A percentile compares a stretch with the other conserved stretches of the same genome.
phyloP scores from a whole-genome alignment of 1,140 invertebrate genomes.

The Watersipora subatra region DNA sequence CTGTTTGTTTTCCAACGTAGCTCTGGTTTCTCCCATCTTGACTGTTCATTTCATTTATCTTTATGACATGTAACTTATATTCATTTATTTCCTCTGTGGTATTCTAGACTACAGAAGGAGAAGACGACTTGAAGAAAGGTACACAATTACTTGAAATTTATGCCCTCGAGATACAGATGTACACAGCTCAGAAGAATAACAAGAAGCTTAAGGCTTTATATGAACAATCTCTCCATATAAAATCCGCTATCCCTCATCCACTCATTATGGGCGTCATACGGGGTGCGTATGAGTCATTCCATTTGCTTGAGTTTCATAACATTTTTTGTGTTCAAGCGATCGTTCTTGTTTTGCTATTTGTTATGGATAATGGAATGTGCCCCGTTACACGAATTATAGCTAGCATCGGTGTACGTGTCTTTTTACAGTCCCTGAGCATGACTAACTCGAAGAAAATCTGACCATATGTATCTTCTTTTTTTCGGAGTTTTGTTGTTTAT shows the following conservation, averaged over 20 bases:
- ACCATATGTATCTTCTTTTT: too few relatives aligned
- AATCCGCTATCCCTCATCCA: slow-evolving; percentile 98
- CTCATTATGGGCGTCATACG: slow-evolving; percentile 98
- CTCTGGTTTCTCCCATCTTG: background rate
- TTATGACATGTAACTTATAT: background rate
- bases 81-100: background rate
- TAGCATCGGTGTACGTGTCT: too few relatives aligned
- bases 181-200: slow-evolving; percentile 98
- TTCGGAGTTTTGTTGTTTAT: too few relatives aligned
- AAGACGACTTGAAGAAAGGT: slow-evolving; percentile 96
- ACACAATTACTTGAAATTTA: slow-evolving; percentile 97
- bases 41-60: background rate
- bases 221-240: slow-evolving; percentile 95
- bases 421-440: too few relatives aligned
- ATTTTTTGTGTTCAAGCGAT: too few relatives aligned
- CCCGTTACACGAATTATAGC: too few relatives aligned
- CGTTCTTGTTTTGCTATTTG: too few relatives aligned
- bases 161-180: slow-evolving; percentile 99
- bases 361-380: too few relatives aligned
- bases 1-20: too few relatives aligned
- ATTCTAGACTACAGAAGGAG: slow-evolving; percentile 85
- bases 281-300: slow-evolving; percentile 46
- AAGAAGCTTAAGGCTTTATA: slow-evolving; percentile 96
- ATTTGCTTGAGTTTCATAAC: slow-evolving; percentile 2
- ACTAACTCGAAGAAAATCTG: too few relatives aligned